phyloP scores from a whole-genome alignment of 2,888 invertebrate genomes.

The Drosophila niveifrons region DNA sequence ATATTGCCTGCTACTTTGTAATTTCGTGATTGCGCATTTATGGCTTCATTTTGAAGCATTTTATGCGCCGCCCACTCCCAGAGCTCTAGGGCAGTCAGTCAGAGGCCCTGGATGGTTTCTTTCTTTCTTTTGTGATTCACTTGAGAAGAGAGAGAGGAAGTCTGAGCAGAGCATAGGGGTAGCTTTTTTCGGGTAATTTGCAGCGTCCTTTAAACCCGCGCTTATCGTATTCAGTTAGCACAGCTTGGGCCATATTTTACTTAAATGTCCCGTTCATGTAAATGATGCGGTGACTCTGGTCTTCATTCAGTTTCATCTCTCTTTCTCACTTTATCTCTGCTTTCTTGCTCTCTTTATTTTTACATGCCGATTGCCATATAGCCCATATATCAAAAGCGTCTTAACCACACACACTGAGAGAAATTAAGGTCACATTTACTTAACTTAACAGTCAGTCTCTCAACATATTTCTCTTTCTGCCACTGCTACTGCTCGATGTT shows the following conservation, averaged over 20 bases:
- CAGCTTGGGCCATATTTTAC: slow-evolving; percentile 72
- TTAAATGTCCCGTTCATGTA: slow-evolving; percentile 77
- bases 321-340: background rate
- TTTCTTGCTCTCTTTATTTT: slow-evolving; percentile 2
- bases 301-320: slow-evolving; percentile 31
- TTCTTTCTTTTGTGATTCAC: slow-evolving; percentile 48
- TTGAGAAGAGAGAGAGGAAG: slow-evolving; percentile 11
- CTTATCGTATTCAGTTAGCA: slow-evolving; percentile 62
- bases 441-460: slow-evolving; percentile 1
- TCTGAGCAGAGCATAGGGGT: background rate
- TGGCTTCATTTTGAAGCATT: slow-evolving; percentile 78
- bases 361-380: slow-evolving; percentile 39
- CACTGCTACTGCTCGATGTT: background rate
- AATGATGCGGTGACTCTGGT: slow-evolving; percentile 58
- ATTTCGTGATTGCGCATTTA: slow-evolving; percentile 82
- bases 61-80: slow-evolving; percentile 57
- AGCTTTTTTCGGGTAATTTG: slow-evolving; percentile 71
- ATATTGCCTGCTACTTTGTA: slow-evolving; percentile 63
- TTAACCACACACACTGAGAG: slow-evolving; percentile 38
- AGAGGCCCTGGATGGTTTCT: slow-evolving; percentile 20
- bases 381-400: slow-evolving; percentile 71
- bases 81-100: background rate
- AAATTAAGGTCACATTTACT: slow-evolving; percentile 74
- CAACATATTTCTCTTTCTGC: background rate
- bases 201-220: slow-evolving; percentile 70